These are phyloP conservation scores for Synergus laeviventris DNA, from an alignment of 2,888 invertebrate species.

Conservation along the genomic window DNA sequence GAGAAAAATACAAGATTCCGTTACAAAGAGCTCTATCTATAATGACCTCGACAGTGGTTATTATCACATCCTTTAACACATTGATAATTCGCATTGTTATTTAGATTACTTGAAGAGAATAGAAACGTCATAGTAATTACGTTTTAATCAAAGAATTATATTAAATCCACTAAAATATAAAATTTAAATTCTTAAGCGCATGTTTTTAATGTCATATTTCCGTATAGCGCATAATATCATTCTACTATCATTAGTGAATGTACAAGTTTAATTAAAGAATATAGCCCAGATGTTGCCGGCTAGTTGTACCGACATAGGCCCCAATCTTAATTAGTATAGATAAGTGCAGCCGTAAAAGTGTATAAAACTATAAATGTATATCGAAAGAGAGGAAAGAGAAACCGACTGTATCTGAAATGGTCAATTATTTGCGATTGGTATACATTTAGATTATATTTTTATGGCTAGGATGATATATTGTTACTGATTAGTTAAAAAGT, in stretches of 20 bases:
- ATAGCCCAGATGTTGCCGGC: not conserved
- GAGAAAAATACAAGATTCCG: conserved; percentile 12
- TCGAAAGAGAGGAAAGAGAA: not conserved
- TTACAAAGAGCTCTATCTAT: not conserved
- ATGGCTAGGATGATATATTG: not conserved
- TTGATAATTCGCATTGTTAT: conserved; percentile 20
- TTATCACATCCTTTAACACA: conserved; percentile 35
- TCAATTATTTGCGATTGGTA: conserved; percentile 17
- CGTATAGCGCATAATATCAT: not conserved
- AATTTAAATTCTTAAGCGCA: too few species aligned
- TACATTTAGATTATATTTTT: conserved; percentile 16
- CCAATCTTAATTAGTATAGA: conserved; percentile 24
- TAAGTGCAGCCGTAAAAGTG: conserved; percentile 4
- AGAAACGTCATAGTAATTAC: not conserved
- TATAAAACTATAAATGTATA: conserved; percentile 5
- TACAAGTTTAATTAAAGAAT: conserved; percentile 9
- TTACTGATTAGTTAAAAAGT: not conserved
- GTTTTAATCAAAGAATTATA: too few species aligned
- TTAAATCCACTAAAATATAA: too few species aligned
- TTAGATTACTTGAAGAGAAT: not conserved
- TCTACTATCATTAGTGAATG: not conserved
- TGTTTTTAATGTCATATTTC: not conserved
- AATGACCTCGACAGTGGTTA: conserved; percentile 36
- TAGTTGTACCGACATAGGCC: not conserved
- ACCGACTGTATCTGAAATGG: not conserved